Evolutionary conservation across 1,140 invertebrate species (phyloP), one percentile per base, ranked within the genome.

Genomic region (Ceratina australensis): DNA sequence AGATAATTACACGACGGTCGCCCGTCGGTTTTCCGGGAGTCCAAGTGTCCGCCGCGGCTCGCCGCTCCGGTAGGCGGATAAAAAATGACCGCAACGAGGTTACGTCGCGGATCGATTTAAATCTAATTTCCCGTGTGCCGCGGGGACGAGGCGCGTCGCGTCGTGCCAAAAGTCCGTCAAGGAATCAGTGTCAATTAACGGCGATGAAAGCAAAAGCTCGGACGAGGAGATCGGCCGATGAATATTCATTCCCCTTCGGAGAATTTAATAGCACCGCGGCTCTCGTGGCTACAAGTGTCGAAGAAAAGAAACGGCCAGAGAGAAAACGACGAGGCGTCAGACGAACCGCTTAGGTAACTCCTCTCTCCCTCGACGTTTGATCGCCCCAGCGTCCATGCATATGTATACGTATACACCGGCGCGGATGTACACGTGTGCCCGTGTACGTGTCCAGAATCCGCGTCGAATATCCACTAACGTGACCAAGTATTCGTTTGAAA

Each of bases 171-270:
- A 67, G 78, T 72, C 66, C 75, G 81, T 80, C 84, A 79, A 84
- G 79, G 84, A 86, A 84, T 86, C 81, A 81, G 84, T 80, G 85
- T 84, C 84, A 86, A 86, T 86, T 87, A 79, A 81, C 79, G 57
- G 57, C 72, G 83, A 85, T 85, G 80, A 85, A 85, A 84, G 84
- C 83, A 85, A 85, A 85, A 81, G 86, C 78, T 83, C 68, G 84
- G 84, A 82, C 49, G 67, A 68, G 33, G 71, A 74, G 71, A 84
- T 81, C 79, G 71, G 12, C 66, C 72, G 33, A 84, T 85, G 83
- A 84, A 83, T 87, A 86, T 86, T 86, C 81, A 81, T 80, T 47
- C 26, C 76, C 69, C 64, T 75, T 84, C 54, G 77, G 77, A 67
- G 60, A 79, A 86, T 86, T 85, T 85, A 85, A 85, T 85, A 85